Evolutionary conservation across 1,140 invertebrate genomes (phyloP).

Genomic region (Lithobius niger): DNA sequence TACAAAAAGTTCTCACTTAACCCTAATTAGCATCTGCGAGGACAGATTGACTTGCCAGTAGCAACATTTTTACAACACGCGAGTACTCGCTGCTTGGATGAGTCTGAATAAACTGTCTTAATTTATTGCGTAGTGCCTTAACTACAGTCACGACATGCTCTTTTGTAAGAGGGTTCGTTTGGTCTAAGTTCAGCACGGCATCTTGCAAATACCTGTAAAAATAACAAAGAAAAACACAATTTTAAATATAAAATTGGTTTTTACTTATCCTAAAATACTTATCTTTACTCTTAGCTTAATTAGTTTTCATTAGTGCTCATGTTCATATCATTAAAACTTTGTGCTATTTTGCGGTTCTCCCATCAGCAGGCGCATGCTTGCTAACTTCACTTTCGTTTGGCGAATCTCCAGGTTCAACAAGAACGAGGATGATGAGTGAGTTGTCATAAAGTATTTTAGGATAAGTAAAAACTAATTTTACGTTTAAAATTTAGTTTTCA

Average conservation of each 20-base stretch:
- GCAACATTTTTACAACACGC: conserved; percentile 57
- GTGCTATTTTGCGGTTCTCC: not conserved
- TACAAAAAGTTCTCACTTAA: too few species aligned
- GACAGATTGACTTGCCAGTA: conserved; percentile 53
- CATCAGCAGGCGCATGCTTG: not conserved
- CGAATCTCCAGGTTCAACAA: too few species aligned
- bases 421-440: too few species aligned
- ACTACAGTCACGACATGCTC: conserved; percentile 72
- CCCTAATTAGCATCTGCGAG: not conserved
- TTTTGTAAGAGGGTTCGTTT: conserved; percentile 54
- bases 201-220: conserved; percentile 65
- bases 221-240: conserved; percentile 8
- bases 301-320: not conserved
- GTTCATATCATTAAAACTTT: not conserved
- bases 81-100: conserved; percentile 53
- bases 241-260: not conserved
- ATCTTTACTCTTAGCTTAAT: too few species aligned
- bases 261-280: not conserved
- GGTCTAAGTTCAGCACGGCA: conserved; percentile 68
- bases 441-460: too few species aligned
- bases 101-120: conserved; percentile 49
- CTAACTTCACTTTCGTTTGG: not conserved
- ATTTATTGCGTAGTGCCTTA: conserved; percentile 54
- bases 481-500: too few species aligned
- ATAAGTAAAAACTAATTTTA: too few species aligned